Evolutionary conservation across 2,888 invertebrate genomes (phyloP).

Genomic region (Aricia artaxerxes): DNA sequence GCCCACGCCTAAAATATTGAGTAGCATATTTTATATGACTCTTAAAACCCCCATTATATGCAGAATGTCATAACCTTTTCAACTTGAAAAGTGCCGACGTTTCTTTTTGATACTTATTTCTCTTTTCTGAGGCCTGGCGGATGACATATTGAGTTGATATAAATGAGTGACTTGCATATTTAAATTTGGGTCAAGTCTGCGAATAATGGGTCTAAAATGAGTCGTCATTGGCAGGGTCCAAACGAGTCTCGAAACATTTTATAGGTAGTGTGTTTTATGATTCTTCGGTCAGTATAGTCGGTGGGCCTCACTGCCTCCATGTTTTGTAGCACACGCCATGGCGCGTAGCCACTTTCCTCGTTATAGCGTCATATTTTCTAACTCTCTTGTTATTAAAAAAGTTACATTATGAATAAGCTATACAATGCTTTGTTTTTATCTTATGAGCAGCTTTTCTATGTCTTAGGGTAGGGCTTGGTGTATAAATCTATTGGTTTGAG

Average conservation of each 20-base stretch:
- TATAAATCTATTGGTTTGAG: no score
- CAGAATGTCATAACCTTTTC: conserved; percentile 19
- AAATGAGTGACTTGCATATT: conserved; percentile 27
- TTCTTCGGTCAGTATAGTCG: not conserved
- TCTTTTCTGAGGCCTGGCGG: conserved; percentile 7
- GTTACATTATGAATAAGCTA: no score
- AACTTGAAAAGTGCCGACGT: conserved; percentile 9
- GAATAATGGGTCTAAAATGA: conserved; percentile 15
- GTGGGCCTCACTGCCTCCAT: not conserved
- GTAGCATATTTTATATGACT: not conserved
- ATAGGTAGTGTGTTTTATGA: not conserved
- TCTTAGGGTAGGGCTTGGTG: no score
- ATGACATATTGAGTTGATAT: conserved; percentile 11
- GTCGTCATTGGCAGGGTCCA: conserved; percentile 6
- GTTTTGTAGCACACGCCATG: not conserved
- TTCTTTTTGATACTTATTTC: conserved; percentile 1
- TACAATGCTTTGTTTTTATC: no score
- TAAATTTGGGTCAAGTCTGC: conserved; percentile 24
- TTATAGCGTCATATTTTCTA: no score
- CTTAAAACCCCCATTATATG: not conserved
- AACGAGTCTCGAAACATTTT: not conserved
- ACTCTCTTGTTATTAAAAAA: no score
- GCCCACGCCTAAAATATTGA: not conserved
- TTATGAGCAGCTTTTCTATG: no score
- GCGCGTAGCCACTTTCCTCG: not conserved